Percentiles rank a stretch among this genome's conserved stretches.
Conservation (phyloP, 1,140 invertebrate species). For the Dendrolimus kikuchii region DNA sequence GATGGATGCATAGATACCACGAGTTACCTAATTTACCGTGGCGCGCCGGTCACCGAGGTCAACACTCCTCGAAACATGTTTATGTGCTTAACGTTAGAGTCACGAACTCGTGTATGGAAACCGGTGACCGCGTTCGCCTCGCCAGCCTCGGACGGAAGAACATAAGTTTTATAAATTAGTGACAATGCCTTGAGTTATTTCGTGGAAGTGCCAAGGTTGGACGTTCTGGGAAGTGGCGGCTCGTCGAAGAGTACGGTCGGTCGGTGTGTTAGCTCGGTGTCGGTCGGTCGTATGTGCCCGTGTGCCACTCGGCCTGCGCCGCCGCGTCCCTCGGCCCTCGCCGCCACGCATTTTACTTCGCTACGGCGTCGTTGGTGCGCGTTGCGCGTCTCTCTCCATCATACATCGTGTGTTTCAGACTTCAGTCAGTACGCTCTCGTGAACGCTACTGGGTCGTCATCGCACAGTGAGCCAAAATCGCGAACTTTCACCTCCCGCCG, state of each 20-base stretch:
- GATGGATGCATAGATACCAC: slow-evolving; percentile 27
- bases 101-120: slow-evolving; percentile 23
- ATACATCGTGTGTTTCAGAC: slow-evolving; percentile 11
- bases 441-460: slow-evolving; percentile 38
- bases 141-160: slow-evolving; percentile 34
- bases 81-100: slow-evolving; percentile 16
- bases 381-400: slow-evolving; percentile 7
- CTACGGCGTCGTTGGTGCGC: slow-evolving; percentile 19
- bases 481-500: slow-evolving; percentile 65
- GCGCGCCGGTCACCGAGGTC: slow-evolving; percentile 21
- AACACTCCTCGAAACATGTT: slow-evolving; percentile 18
- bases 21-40: slow-evolving; percentile 25
- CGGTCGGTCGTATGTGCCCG: slow-evolving; percentile 13
- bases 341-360: slow-evolving; percentile 18
- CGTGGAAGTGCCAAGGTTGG: slow-evolving; percentile 62
- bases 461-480: slow-evolving; percentile 24
- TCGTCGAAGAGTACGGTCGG: slow-evolving; percentile 24
- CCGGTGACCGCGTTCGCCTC: slow-evolving; percentile 22
- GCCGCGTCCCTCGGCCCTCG: slow-evolving; percentile 8
- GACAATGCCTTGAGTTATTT: slow-evolving; percentile 64
- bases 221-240: slow-evolving; percentile 56
- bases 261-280: slow-evolving; percentile 18
- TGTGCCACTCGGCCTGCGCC: neutral
- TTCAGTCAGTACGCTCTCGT: slow-evolving; percentile 44
- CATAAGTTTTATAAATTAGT: slow-evolving; percentile 64